Base-by-base conservation (phyloP, 2,797 vertebrate species). In the Notolabrus celidotus region DNA sequence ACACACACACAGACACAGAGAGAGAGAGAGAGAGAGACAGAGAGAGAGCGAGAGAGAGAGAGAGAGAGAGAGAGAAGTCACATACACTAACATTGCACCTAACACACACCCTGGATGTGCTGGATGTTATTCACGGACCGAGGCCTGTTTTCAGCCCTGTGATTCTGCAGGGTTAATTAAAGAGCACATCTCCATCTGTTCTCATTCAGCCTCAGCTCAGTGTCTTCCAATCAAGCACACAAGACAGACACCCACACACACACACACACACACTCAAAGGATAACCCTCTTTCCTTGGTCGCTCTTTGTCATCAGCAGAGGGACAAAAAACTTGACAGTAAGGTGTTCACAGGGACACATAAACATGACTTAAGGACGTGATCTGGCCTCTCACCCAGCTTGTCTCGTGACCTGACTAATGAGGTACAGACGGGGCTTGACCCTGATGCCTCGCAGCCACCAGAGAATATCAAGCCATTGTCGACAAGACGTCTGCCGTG, bases 131-230 rank as follows among this genome's bases (percentile, higher is more conserved):
- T 95, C 94, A 95, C 94, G 94, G 94, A 86, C 93, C 85, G 91
- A 91, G 93, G 93, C 92, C 93, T 84, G 91, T 93, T 94, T 92
- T 93, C 92, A 92, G 92, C 89, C 92, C 90, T 90, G 91, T 94
- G 93, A 92, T 94, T 95, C 90, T 90, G 90, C 91, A 87, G 93
- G 94, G 94, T 95, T 95, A 95, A 95, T 95, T 95, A 95, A 94
- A 94, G 93, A 95, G 92, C 94, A 93, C 90, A 92, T 89, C 91
- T 94, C 94, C 94, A 95, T 95, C 94, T 95, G 94, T 95, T 95
- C 93, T 92, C 92, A 92, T 90, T 94, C 92, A 94, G 83, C 87
- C 89, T 86, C 69, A 77, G 77, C 86, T 83, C 86, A 78, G 83
- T 93, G 75, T 83, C 80, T 77, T 74, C 68, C 77, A 74, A 86